phyloP scores from a whole-genome alignment of 2,113 vertebrate species.

The Callionymus lyra region DNA sequence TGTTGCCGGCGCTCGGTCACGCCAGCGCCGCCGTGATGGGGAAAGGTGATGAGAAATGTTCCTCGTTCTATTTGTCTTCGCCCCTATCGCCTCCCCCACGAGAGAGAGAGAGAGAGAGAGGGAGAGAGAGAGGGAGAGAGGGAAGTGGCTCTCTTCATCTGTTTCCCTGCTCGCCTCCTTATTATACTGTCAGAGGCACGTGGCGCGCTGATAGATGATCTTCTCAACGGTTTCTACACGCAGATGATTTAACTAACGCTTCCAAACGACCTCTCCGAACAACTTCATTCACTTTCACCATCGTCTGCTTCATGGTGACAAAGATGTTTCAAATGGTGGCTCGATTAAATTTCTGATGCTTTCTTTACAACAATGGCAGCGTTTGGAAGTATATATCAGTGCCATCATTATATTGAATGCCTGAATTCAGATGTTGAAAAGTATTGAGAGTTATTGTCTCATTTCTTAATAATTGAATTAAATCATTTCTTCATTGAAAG shows the following conservation, averaged over 20 bases:
- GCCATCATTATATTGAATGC: too few species aligned
- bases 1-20: slow-evolving; percentile 30
- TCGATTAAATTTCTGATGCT: too few species aligned
- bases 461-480: too few species aligned
- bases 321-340: too few species aligned
- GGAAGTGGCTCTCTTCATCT: slow-evolving; percentile 54
- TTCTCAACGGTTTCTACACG: slow-evolving; percentile 60
- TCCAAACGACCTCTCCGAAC: slow-evolving; percentile 50
- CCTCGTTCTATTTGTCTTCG: slow-evolving; percentile 29
- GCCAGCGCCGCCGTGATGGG: slow-evolving; percentile 35
- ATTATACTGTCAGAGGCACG: slow-evolving; percentile 65
- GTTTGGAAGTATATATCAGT: too few species aligned
- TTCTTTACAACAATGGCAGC: too few species aligned
- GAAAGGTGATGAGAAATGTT: slow-evolving; percentile 48
- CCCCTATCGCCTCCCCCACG: slow-evolving; percentile 6
- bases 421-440: too few species aligned
- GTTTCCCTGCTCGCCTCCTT: slow-evolving; percentile 59
- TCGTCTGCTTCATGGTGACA: slow-evolving; percentile 26
- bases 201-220: slow-evolving; percentile 63
- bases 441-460: too few species aligned
- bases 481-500: too few species aligned
- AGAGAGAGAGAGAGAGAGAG: too few species aligned
- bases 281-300: slow-evolving; percentile 56
- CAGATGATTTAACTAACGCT: slow-evolving; percentile 61
- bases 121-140: too few species aligned